Evolutionary conservation across 2,113 vertebrate species (phyloP).

Genomic region (Gulo gulo): DNA sequence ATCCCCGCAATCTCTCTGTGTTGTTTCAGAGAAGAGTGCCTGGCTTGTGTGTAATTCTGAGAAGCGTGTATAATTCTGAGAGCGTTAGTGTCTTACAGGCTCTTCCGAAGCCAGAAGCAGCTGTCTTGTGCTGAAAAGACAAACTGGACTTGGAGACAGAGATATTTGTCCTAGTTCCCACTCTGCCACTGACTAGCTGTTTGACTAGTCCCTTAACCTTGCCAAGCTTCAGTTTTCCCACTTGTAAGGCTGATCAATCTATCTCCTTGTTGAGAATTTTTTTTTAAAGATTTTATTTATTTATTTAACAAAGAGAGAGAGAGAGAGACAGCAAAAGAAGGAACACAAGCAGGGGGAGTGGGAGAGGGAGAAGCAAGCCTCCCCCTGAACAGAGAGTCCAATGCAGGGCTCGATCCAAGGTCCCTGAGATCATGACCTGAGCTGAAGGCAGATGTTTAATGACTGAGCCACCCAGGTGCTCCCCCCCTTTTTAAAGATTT

Average conservation of each 20-base stretch:
- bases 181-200: background rate
- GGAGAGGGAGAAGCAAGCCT: no score
- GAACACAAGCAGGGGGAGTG: no score
- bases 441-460: no score
- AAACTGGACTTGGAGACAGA: background rate
- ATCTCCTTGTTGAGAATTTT: background rate
- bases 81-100: background rate
- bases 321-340: no score
- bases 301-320: no score
- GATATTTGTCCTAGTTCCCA: background rate
- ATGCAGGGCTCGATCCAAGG: no score
- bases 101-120: constrained; percentile 56
- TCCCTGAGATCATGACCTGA: no score
- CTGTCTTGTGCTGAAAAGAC: constrained; percentile 12
- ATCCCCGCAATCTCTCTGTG: background rate
- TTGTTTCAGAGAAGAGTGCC: background rate
- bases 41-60: constrained; percentile 15
- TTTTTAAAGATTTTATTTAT: no score
- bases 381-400: no score
- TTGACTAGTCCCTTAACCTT: background rate
- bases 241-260: background rate
- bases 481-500: no score
- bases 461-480: no score
- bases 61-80: background rate
- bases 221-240: background rate